A percentile compares a stretch with the other conserved stretches of the same genome.
These are phyloP conservation scores for Chaetodon auriga DNA, from an alignment of 2,113 vertebrate genomes.

Conservation along the genomic window DNA sequence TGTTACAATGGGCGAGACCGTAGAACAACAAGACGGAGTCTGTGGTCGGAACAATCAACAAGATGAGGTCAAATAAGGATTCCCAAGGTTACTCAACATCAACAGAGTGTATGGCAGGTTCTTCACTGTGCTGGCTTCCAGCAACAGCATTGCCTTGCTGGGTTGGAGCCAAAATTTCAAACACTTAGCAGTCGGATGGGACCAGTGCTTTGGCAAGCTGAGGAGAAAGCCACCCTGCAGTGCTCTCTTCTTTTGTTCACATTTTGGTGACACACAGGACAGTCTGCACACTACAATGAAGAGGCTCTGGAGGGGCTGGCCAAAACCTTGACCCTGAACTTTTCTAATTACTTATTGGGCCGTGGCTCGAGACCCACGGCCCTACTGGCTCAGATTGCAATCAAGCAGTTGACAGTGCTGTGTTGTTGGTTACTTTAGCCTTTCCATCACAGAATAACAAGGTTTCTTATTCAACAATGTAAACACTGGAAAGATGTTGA, in stretches of 20 bases:
- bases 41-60: constrained; percentile 10
- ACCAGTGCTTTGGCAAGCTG: constrained; percentile 33
- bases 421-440: constrained; percentile 12
- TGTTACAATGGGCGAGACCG: not conserved
- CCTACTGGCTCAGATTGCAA: constrained; percentile 35
- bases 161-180: constrained; percentile 40
- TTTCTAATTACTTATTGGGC: constrained; percentile 54
- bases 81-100: constrained; percentile 26
- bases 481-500: constrained; percentile 9
- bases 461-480: constrained; percentile 16
- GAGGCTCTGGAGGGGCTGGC: constrained; percentile 5
- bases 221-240: constrained; percentile 26
- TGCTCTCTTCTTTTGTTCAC: constrained; percentile 39
- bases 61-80: constrained; percentile 35
- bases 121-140: constrained; percentile 21
- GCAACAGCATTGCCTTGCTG: constrained; percentile 18
- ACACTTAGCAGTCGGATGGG: constrained; percentile 16
- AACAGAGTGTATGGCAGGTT: not conserved
- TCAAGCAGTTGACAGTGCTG: not conserved
- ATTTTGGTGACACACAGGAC: constrained; percentile 23
- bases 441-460: not conserved
- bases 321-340: constrained; percentile 39
- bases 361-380: not conserved
- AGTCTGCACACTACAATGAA: constrained; percentile 23
- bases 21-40: not conserved